These are phyloP conservation scores for Erinaceus europaeus DNA, from an alignment of 2,113 vertebrate genomes.

Conservation along the genomic window DNA sequence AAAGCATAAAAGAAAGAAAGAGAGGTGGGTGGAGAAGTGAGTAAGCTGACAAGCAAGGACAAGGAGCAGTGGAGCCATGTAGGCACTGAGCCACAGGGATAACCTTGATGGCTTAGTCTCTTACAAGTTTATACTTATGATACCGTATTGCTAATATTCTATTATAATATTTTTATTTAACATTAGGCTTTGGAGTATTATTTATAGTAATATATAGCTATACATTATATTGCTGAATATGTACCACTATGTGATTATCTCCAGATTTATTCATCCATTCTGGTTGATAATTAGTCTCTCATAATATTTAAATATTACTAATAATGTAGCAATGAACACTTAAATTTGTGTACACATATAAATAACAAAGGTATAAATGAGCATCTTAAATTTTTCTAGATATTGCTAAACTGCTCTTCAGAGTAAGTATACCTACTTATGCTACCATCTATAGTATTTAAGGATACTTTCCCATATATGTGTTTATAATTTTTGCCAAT, in stretches of 20 bases:
- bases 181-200: conserved; percentile 18
- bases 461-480: background rate
- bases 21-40: background rate
- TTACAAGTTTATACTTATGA: conserved; percentile 8
- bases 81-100: too few species aligned
- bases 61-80: background rate
- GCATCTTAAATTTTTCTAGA: background rate
- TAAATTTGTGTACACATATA: background rate
- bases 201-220: background rate
- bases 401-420: background rate
- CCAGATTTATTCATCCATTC: conserved; percentile 7
- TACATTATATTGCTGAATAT: background rate
- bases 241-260: background rate
- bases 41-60: background rate
- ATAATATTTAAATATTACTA: conserved; percentile 3
- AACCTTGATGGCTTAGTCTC: background rate
- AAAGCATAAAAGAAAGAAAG: background rate
- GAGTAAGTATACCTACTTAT: background rate
- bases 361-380: background rate
- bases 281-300: background rate
- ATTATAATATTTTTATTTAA: conserved; percentile 10
- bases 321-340: background rate
- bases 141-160: background rate
- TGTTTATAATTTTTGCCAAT: background rate
- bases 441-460: background rate